Conservation (phyloP, 2,888 invertebrate genomes). For the Mythimna impura region DNA sequence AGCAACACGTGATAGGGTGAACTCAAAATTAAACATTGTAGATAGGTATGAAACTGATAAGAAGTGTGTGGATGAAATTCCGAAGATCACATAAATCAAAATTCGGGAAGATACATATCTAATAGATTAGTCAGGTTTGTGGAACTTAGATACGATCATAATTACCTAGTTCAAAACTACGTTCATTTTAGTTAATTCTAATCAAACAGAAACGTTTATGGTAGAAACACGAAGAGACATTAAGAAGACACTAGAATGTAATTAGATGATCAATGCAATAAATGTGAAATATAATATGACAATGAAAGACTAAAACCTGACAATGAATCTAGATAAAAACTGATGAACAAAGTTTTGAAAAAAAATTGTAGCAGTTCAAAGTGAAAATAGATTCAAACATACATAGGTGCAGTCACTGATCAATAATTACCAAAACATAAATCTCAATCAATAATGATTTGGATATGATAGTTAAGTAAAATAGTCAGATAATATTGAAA, state of each 20-base stretch:
- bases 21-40: conserved; percentile 37
- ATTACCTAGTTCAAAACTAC: not conserved
- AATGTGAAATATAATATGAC: not conserved
- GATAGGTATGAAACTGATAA: conserved; percentile 32
- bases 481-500: conserved; percentile 5
- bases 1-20: conserved; percentile 16
- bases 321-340: too few relatives aligned
- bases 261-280: not conserved
- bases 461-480: not conserved
- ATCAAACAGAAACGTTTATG: not conserved
- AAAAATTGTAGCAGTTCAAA: not conserved
- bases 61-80: conserved; percentile 37
- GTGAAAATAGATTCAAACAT: not conserved
- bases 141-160: conserved; percentile 1
- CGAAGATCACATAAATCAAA: conserved; percentile 30
- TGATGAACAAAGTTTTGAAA: not conserved
- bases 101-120: conserved; percentile 18
- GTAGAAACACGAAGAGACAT: not conserved
- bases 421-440: not conserved
- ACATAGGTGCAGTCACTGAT: too few relatives aligned
- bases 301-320: not conserved
- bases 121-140: conserved; percentile 25
- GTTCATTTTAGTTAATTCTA: not conserved
- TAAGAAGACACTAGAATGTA: not conserved
- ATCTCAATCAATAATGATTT: not conserved